Percentiles rank a stretch among this genome's conserved stretches.
Evolutionary conservation across 2,888 invertebrate genomes (phyloP).

Genomic region (Linnaemya vulpina): DNA sequence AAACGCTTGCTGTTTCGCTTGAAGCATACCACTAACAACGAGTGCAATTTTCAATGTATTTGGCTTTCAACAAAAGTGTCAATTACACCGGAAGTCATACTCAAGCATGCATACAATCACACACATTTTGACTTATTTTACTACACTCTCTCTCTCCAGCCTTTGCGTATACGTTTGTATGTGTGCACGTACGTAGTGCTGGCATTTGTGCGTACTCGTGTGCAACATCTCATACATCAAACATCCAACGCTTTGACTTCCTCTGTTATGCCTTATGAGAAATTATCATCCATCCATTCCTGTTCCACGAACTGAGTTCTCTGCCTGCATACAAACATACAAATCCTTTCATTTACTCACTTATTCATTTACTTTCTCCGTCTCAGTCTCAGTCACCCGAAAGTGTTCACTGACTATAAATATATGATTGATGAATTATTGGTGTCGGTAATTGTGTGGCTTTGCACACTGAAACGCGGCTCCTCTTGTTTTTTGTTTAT

Average conservation of each 20-base stretch:
- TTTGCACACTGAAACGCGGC: neutral
- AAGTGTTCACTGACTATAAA: slow-evolving; percentile 64
- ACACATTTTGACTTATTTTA: slow-evolving; percentile 4
- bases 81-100: slow-evolving; percentile 71
- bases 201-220: neutral
- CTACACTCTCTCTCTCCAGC: neutral
- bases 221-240: slow-evolving; percentile 48
- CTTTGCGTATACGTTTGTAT: neutral
- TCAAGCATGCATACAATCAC: slow-evolving; percentile 50
- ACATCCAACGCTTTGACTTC: slow-evolving; percentile 60
- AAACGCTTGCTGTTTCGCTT: neutral
- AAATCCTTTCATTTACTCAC: slow-evolving; percentile 51
- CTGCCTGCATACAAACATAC: slow-evolving; percentile 35
- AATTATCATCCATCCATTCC: slow-evolving; percentile 15
- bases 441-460: slow-evolving; percentile 60
- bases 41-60: slow-evolving; percentile 58
- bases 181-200: neutral
- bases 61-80: slow-evolving; percentile 70
- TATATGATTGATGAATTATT: slow-evolving; percentile 70
- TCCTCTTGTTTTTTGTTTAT: neutral
- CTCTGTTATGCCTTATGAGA: slow-evolving; percentile 57
- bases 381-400: slow-evolving; percentile 29
- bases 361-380: slow-evolving; percentile 57
- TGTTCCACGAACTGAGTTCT: slow-evolving; percentile 15
- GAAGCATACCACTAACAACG: slow-evolving; percentile 37